Evolutionary conservation across 2,888 invertebrate species (phyloP).

Genomic region (Brachyptera putata): DNA sequence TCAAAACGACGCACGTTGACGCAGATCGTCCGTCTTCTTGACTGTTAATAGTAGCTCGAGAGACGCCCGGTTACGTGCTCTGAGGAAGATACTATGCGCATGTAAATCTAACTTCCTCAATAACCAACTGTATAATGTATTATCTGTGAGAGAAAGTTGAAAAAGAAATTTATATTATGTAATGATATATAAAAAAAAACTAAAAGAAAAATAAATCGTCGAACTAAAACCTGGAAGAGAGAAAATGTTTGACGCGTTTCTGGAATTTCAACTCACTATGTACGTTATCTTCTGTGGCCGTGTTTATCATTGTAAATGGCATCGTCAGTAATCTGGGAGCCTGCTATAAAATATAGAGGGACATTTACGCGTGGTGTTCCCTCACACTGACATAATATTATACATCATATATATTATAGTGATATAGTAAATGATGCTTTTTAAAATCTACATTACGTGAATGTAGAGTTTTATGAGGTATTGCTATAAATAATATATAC

Average conservation of each 20-base stretch:
- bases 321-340: constrained; percentile 10
- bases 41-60: neutral
- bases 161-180: neutral
- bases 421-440: constrained; percentile 20
- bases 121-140: constrained; percentile 17
- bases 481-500: too few species aligned
- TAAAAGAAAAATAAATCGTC: neutral
- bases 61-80: neutral
- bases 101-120: constrained; percentile 17
- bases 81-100: constrained; percentile 1
- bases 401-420: too few species aligned
- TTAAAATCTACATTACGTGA: constrained; percentile 23
- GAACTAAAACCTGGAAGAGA: neutral
- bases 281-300: constrained; percentile 7
- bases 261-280: neutral
- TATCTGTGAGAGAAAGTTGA: too few species aligned
- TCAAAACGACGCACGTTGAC: constrained; percentile 1
- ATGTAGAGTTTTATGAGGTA: constrained; percentile 5
- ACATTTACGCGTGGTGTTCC: constrained; percentile 2
- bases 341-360: constrained; percentile 11
- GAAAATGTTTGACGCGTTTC: constrained; percentile 7
- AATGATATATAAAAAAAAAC: neutral
- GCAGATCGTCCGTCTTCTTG: constrained; percentile 13
- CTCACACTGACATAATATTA: too few species aligned
- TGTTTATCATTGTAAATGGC: constrained; percentile 19